Base-by-base conservation (phyloP, 2,797 vertebrate species). In the Sylvia borin region DNA sequence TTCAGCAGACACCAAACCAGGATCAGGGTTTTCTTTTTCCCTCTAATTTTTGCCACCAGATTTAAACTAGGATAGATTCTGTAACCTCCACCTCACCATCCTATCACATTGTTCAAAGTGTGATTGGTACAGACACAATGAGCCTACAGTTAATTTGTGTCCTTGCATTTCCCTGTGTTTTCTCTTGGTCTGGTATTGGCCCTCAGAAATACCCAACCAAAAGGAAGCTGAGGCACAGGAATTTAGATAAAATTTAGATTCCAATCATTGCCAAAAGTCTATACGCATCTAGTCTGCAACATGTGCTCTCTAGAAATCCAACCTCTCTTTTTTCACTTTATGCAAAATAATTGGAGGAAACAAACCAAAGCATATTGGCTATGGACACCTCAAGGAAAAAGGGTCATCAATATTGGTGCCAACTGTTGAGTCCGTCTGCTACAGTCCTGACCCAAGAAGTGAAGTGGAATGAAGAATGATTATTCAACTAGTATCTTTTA, bases 381-480 rank as follows among this genome's bases (percentile, higher is more conserved):
- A 85, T 5, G 36, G 78, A 81, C 51, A 68, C 58, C 53, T 68
- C 65, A 85, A 58, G 73, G 68, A 77, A 80, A 0, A 47, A 53
- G 32, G 36, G 55, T 57, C 72, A 92, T 32, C 58, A 84, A 34
- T 72, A 96, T 8, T 72, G 57, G 68, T 84, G 85, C 71, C 50
- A 92, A 79, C 62, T 90, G 83, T 62, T 84, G 85, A 65, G 67
- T 95, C 90, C 75, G 93, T 93, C 85, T 97, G 91, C 58, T 81
- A 54, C 66, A 91, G 88, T 82, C 50, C 34, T 31, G 62, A 90
- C 65, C 85, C 60, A 87, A 51, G 61, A 92, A 95, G 87, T 70
- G 65, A 95, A 95, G 50, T 25, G n/a, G 64, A 88, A 96, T 76
- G 90, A 83, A 94, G 92, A 94, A 88, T 72, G 42, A 95, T 93